Evolutionary conservation across 2,888 invertebrate species (phyloP).

Genomic region (Brachyptera risi): DNA sequence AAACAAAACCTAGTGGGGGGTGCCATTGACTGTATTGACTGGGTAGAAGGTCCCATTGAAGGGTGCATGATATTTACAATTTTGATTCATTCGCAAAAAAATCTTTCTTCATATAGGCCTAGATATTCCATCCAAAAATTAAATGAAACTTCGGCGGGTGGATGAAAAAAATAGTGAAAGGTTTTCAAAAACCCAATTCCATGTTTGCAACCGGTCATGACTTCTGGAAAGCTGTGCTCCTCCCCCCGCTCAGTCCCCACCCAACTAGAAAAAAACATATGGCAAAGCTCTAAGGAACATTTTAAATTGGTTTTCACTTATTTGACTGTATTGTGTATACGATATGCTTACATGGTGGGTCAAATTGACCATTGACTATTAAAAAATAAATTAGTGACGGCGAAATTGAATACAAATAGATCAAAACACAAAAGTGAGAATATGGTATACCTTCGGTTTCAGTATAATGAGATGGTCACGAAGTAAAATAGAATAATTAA

Average conservation of each 20-base stretch:
- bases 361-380: slow-evolving; percentile 4
- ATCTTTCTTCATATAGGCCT: no score
- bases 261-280: slow-evolving; percentile 1
- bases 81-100: not conserved
- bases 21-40: not conserved
- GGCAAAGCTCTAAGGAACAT: not conserved
- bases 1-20: slow-evolving; percentile 13
- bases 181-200: not conserved
- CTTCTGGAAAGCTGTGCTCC: not conserved
- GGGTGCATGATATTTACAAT: slow-evolving; percentile 14
- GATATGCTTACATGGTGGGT: not conserved
- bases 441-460: no score
- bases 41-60: not conserved
- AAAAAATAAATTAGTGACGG: not conserved
- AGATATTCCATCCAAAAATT: slow-evolving; percentile 7
- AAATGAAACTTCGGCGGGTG: no score
- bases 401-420: not conserved
- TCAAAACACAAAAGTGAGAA: no score
- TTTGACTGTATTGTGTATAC: not conserved
- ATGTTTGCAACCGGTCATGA: not conserved
- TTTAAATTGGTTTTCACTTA: no score
- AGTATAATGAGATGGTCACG: no score
- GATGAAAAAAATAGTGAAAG: not conserved
- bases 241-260: no score
- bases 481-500: no score